Evolutionary conservation across 30 jellyfish, hydroid and myxozoan species (phyloP).

Genomic region (Rhopilema esculentum): DNA sequence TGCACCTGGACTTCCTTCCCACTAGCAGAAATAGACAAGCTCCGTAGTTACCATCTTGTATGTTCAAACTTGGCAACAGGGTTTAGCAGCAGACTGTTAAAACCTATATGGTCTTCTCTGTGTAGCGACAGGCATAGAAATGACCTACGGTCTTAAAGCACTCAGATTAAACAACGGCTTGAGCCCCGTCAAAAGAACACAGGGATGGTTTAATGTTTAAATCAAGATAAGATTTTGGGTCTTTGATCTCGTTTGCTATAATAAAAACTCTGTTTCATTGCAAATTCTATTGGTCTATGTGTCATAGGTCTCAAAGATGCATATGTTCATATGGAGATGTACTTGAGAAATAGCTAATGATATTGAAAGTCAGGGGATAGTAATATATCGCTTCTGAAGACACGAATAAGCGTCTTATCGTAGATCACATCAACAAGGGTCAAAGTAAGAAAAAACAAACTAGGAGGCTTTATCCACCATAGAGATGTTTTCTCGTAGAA

Average conservation of each 20-base stretch:
- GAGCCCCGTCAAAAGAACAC: constrained; percentile 59
- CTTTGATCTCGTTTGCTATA: constrained; percentile 52
- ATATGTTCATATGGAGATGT: neutral
- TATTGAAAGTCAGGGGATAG: neutral
- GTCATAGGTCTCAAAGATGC: neutral
- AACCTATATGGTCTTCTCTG: neutral
- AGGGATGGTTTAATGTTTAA: constrained; percentile 37
- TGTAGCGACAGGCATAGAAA: neutral
- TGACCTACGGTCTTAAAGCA: neutral
- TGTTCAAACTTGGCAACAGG: neutral
- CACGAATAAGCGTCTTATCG: neutral
- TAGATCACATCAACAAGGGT: neutral
- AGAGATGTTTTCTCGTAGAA: neutral
- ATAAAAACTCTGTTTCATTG: constrained; percentile 21
- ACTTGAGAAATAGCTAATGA: neutral
- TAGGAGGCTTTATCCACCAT: neutral
- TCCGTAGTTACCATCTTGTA: too few species aligned
- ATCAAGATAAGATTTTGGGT: constrained; percentile 54
- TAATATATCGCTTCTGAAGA: neutral
- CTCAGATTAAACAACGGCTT: constrained; percentile 50
- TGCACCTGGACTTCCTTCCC: neutral
- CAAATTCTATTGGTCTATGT: neutral
- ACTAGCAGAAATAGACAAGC: neutral
- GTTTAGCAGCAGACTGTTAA: neutral
- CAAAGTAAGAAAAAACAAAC: neutral